phyloP scores from a whole-genome alignment of 2,797 vertebrate genomes.

The Zalophus californianus region DNA sequence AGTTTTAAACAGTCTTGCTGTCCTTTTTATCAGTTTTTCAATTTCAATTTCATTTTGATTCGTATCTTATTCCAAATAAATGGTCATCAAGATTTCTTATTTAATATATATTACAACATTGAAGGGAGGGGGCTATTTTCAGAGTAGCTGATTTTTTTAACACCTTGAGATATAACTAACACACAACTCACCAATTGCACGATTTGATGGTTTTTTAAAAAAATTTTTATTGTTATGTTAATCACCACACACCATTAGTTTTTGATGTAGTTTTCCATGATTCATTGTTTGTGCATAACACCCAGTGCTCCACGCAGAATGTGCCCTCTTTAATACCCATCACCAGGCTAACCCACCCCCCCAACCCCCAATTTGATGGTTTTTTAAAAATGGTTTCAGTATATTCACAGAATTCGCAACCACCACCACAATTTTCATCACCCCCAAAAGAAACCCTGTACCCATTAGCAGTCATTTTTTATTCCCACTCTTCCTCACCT shows the following conservation, averaged over 20 bases:
- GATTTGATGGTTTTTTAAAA: neutral
- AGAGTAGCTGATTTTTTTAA: neutral
- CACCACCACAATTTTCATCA: neutral
- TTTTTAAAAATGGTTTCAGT: neutral
- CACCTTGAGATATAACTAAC: neutral
- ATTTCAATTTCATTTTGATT: neutral
- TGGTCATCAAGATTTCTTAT: neutral
- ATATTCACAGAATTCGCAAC: neutral
- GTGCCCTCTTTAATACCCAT: too few relatives aligned
- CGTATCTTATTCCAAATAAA: constrained; percentile 22
- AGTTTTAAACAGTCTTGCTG: neutral
- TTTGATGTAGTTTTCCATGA: too few relatives aligned
- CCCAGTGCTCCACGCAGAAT: too few relatives aligned
- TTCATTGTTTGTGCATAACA: too few relatives aligned
- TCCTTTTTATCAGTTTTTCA: constrained; percentile 39
- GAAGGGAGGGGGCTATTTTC: neutral
- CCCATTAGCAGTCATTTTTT: neutral
- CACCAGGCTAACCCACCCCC: too few relatives aligned
- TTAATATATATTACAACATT: neutral
- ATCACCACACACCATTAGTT: too few relatives aligned
- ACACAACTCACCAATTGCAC: neutral
- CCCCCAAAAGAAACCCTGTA: neutral
- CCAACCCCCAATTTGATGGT: neutral
- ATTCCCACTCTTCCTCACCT: neutral
- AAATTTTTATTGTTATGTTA: too few relatives aligned